These are phyloP conservation scores for Recurvirostra avosetta DNA, from an alignment of 2,113 vertebrate species.

Conservation along the genomic window DNA sequence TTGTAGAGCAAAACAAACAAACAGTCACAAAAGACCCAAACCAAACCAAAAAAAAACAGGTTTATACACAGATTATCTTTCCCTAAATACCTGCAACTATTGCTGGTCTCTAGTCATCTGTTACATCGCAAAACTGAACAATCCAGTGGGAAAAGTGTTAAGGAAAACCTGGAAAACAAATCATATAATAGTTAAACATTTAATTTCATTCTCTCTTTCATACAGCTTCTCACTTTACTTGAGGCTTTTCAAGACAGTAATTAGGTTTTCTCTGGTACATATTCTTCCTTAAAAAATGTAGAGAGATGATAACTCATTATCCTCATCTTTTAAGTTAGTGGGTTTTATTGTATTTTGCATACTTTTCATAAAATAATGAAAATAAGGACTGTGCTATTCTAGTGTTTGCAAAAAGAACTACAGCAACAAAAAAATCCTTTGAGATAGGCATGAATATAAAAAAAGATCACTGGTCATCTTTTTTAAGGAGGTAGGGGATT, in stretches of 20 bases:
- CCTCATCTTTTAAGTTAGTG: neutral
- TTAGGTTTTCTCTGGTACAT: neutral
- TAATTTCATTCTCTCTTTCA: neutral
- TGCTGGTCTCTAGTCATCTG: neutral
- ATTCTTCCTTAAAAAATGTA: neutral
- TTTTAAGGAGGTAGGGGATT: neutral
- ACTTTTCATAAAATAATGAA: neutral
- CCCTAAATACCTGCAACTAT: neutral
- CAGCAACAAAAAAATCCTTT: neutral
- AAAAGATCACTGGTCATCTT: neutral
- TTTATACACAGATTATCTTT: neutral
- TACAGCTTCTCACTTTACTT: neutral
- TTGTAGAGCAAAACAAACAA: neutral
- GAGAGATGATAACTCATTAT: neutral
- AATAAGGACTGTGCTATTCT: neutral
- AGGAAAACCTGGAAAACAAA: neutral
- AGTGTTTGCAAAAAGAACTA: neutral
- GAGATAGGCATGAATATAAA: neutral
- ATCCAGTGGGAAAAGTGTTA: neutral
- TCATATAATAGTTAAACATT: neutral
- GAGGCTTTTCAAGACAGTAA: neutral
- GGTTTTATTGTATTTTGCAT: neutral
- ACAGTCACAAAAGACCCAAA: neutral
- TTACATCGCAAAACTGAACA: neutral
- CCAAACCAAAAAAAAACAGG: neutral